Evolutionary conservation across 2,113 vertebrate genomes (phyloP).

Genomic region (Perccottus glenii): DNA sequence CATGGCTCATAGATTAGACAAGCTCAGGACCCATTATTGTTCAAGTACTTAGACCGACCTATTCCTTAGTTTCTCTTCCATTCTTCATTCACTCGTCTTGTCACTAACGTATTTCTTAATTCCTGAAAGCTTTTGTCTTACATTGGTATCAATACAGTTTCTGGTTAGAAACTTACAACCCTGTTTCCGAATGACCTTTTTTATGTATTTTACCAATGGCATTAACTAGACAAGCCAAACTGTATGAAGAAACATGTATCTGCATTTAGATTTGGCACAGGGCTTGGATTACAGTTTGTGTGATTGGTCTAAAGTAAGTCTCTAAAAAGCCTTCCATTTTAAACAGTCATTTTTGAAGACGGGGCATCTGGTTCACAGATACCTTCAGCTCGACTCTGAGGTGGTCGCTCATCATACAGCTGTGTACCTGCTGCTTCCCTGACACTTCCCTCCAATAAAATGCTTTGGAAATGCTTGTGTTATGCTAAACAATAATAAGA

Average conservation of each 20-base stretch:
- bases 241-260: not conserved
- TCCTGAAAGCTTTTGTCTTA: too few species aligned
- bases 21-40: too few species aligned
- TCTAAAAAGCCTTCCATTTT: not conserved
- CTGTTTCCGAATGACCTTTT: too few species aligned
- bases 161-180: too few species aligned
- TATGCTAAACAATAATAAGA: conserved; percentile 11
- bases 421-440: conserved; percentile 4
- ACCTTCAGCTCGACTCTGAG: not conserved
- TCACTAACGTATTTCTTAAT: too few species aligned
- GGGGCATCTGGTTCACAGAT: conserved; percentile 3
- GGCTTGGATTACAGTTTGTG: not conserved
- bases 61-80: too few species aligned
- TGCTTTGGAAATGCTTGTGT: not conserved
- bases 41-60: too few species aligned
- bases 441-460: not conserved
- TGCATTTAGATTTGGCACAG: not conserved
- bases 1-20: too few species aligned
- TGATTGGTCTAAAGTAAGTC: conserved; percentile 6
- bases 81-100: too few species aligned
- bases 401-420: conserved; percentile 1
- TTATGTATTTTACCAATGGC: too few species aligned
- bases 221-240: not conserved
- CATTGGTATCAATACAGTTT: too few species aligned
- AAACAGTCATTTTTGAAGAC: not conserved